Evolutionary conservation across 2,113 vertebrate species (phyloP).

Genomic region (Leptobrachium leishanense): DNA sequence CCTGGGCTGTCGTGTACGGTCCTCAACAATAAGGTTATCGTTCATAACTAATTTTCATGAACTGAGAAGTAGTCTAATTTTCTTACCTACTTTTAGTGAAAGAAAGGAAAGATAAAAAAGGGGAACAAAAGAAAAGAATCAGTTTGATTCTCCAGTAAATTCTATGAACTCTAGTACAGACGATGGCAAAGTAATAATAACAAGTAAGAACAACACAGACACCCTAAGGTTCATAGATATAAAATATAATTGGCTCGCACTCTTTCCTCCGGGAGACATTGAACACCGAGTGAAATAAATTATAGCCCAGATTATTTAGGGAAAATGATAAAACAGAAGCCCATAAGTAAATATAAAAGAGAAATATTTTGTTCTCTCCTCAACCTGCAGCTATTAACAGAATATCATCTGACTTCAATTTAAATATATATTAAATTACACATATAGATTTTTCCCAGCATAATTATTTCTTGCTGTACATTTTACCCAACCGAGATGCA

Average conservation of each 20-base stretch:
- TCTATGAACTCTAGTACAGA: constrained; percentile 2
- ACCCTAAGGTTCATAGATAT: constrained; percentile 43
- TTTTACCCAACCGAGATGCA: not conserved
- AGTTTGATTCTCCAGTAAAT: not conserved
- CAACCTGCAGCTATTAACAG: constrained; percentile 17
- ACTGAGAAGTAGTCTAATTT: constrained; percentile 6
- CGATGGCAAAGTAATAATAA: constrained; percentile 33
- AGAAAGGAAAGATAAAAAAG: not conserved
- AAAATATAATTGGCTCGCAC: constrained; percentile 40
- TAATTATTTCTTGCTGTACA: constrained; percentile 5
- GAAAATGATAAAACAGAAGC: constrained; percentile 42
- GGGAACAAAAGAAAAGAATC: not conserved
- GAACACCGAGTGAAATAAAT: constrained; percentile 43
- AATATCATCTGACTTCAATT: constrained; percentile 2
- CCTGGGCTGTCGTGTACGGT: not conserved
- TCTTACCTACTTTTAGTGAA: not conserved
- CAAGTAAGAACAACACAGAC: constrained; percentile 31
- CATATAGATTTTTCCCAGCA: too few species aligned
- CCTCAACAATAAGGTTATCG: not conserved
- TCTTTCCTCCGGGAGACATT: constrained; percentile 29
- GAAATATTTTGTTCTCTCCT: constrained; percentile 11
- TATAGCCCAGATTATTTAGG: constrained; percentile 42
- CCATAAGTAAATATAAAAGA: constrained; percentile 41
- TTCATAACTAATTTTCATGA: not conserved
- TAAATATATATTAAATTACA: constrained; percentile 30